phyloP scores from a whole-genome alignment of 2,888 invertebrate species.

The Hirtodrosophila confusa region DNA sequence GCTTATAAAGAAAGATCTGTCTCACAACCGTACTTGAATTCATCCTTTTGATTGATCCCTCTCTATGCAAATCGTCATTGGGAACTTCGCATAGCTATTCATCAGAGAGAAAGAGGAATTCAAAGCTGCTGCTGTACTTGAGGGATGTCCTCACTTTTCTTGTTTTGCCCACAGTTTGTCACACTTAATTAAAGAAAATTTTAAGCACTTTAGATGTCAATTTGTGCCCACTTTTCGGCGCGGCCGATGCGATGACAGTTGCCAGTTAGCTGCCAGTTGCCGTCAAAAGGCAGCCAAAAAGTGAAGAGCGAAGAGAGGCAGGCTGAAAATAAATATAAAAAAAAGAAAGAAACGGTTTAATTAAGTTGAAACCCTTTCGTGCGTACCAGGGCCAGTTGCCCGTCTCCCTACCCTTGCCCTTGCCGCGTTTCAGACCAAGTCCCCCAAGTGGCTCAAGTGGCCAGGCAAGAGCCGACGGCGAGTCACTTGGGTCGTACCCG shows the following conservation, averaged over 20 bases:
- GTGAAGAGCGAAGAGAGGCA: conserved; percentile 23
- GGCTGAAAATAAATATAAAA: conserved; percentile 14
- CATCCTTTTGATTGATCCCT: no score
- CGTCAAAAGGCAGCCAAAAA: conserved; percentile 49
- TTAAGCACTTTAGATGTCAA: conserved; percentile 80
- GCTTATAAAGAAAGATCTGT: no score
- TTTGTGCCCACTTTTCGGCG: conserved; percentile 72
- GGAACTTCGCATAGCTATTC: no score
- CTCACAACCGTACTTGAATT: no score
- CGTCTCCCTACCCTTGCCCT: background rate
- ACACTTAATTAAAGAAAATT: conserved; percentile 80
- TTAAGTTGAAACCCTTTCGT: conserved; percentile 80
- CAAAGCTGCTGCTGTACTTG: background rate
- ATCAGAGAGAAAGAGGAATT: no score
- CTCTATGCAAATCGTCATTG: no score
- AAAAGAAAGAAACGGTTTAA: conserved; percentile 69
- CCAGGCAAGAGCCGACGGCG: conserved; percentile 53
- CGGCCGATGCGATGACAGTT: conserved; percentile 73
- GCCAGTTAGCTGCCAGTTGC: conserved; percentile 51
- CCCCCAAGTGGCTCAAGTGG: conserved; percentile 69
- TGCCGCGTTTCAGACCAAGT: conserved; percentile 4
- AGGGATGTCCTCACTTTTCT: conserved; percentile 8
- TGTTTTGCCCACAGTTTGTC: conserved; percentile 75
- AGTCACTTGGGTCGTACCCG: conserved; percentile 53
- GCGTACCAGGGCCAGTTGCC: conserved; percentile 61